A percentile compares a stretch with the other conserved stretches of the same genome.
phyloP scores from a whole-genome alignment of 1,140 invertebrate species.

The Nasonia longicornis region DNA sequence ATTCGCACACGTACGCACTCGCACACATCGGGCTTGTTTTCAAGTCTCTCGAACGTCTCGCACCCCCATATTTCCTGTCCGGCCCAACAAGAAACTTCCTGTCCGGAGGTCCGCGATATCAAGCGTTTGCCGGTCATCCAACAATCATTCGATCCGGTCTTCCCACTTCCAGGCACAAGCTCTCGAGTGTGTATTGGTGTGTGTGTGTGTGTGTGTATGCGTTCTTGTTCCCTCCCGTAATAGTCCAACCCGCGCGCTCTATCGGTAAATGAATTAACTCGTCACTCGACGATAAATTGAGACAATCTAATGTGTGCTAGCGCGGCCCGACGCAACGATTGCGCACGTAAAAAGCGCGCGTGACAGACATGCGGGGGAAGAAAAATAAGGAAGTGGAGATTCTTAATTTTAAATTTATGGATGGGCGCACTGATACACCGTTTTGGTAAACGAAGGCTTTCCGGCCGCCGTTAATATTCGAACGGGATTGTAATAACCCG shows the following conservation, averaged over 20 bases:
- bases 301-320: slow-evolving; percentile 29
- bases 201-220: background rate
- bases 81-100: slow-evolving; percentile 49
- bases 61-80: slow-evolving; percentile 53
- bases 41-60: slow-evolving; percentile 21
- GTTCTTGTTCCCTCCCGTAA: slow-evolving; percentile 4
- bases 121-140: slow-evolving; percentile 1
- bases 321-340: background rate
- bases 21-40: slow-evolving; percentile 3
- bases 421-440: no score
- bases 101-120: slow-evolving; percentile 14
- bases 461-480: background rate
- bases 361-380: background rate
- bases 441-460: background rate
- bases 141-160: slow-evolving; percentile 37
- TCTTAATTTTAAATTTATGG: slow-evolving; percentile 16
- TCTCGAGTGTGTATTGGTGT: background rate
- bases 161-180: slow-evolving; percentile 21
- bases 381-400: slow-evolving; percentile 26
- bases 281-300: slow-evolving; percentile 49
- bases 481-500: no score
- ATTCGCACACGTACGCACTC: background rate
- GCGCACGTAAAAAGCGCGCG: background rate
- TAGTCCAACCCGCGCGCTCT: background rate
- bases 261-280: slow-evolving; percentile 41